A percentile compares a stretch with the other conserved stretches of the same genome.
phyloP scores from a whole-genome alignment of 2,113 vertebrate genomes.

The Corythornis cristatus region DNA sequence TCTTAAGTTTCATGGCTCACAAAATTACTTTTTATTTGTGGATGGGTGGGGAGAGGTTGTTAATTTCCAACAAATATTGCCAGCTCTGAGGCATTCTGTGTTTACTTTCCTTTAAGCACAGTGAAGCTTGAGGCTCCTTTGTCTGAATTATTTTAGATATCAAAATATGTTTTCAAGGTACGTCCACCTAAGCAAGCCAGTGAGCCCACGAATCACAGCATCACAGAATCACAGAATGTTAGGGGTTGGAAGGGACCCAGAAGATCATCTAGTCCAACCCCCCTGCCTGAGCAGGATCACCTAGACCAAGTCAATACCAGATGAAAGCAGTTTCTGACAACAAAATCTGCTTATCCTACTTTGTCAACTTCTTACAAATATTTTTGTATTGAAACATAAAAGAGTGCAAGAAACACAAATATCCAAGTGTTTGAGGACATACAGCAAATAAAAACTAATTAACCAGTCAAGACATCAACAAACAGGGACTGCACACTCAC shows the following conservation, averaged over 20 bases:
- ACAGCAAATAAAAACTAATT: not conserved
- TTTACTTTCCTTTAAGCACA: not conserved
- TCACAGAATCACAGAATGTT: no score
- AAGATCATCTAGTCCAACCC: no score
- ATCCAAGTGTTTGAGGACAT: not conserved
- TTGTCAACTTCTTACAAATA: not conserved
- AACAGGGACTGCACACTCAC: not conserved
- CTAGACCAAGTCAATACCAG: not conserved
- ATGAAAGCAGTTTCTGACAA: not conserved
- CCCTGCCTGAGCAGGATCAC: no score
- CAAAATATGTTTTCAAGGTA: not conserved
- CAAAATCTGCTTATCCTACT: not conserved
- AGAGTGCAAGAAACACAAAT: not conserved
- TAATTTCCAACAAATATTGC: conserved; percentile 11
- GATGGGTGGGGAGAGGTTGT: not conserved
- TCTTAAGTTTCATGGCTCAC: conserved; percentile 15
- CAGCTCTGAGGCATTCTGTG: not conserved
- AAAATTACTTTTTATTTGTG: conserved; percentile 24
- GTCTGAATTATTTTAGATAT: not conserved
- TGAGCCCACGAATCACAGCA: not conserved
- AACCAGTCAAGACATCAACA: not conserved
- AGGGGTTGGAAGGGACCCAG: no score
- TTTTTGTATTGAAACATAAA: not conserved
- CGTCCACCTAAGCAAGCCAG: not conserved
- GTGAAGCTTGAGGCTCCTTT: not conserved